A percentile compares a stretch with the other conserved stretches of the same genome.
These are phyloP conservation scores for Erythrolamprus reginae DNA, from an alignment of 2,113 vertebrate species.

Conservation along the genomic window DNA sequence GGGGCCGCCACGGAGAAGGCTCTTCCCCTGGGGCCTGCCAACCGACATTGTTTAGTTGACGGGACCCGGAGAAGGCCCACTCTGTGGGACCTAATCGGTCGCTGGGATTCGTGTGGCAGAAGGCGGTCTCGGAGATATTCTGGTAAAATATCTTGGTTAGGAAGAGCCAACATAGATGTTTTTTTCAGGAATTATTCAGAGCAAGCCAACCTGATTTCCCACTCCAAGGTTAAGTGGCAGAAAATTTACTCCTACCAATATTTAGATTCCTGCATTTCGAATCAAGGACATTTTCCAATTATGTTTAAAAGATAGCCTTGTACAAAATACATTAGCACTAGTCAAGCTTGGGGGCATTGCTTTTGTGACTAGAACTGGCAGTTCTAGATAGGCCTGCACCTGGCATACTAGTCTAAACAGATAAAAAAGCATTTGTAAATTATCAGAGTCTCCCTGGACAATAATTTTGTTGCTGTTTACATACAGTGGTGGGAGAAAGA, in stretches of 20 bases:
- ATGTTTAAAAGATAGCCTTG: neutral
- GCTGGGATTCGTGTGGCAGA: no score
- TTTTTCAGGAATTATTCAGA: neutral
- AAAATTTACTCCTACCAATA: neutral
- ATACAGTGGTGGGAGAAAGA: neutral
- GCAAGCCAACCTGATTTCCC: neutral
- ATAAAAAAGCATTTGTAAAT: neutral
- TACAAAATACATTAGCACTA: neutral
- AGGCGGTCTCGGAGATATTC: no score
- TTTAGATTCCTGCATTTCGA: neutral
- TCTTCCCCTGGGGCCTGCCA: no score
- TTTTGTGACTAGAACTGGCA: neutral
- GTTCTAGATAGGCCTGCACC: neutral
- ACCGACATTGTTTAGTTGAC: no score
- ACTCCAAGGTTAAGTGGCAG: neutral
- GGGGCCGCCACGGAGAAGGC: no score
- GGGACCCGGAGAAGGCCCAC: no score
- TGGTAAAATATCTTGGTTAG: neutral
- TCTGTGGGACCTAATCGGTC: no score
- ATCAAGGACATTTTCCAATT: neutral
- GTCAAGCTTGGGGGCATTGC: neutral
- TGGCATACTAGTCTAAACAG: neutral
- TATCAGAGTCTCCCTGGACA: neutral
- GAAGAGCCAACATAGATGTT: neutral
- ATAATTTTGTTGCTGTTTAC: neutral